Evolutionary conservation across 2,113 vertebrate species (phyloP).

Genomic region (Vulpes lagopus): DNA sequence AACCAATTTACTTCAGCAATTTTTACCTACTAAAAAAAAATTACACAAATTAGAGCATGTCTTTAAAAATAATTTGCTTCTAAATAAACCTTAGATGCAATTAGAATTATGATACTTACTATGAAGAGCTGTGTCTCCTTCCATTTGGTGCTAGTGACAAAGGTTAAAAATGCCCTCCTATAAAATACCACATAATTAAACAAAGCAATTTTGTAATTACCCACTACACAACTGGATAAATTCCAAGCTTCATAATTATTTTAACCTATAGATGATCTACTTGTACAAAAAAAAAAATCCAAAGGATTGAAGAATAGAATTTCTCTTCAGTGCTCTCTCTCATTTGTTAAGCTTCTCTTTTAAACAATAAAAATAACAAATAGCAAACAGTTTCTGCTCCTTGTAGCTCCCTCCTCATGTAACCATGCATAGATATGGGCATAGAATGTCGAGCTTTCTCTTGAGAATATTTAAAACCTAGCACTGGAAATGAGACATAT

Average conservation of each 20-base stretch:
- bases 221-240: slow-evolving; percentile 70
- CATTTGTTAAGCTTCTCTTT: slow-evolving; percentile 12
- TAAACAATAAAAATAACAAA: slow-evolving; percentile 10
- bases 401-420: neutral
- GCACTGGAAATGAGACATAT: neutral
- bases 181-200: slow-evolving; percentile 78
- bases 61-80: slow-evolving; percentile 66
- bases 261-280: slow-evolving; percentile 65
- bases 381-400: neutral
- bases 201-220: slow-evolving; percentile 79
- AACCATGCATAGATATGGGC: neutral
- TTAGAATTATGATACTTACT: slow-evolving; percentile 72
- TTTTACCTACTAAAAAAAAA: slow-evolving; percentile 59
- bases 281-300: slow-evolving; percentile 39
- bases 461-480: neutral
- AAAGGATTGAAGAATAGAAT: slow-evolving; percentile 47
- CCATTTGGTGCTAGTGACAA: slow-evolving; percentile 66
- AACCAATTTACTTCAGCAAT: slow-evolving; percentile 67
- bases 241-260: slow-evolving; percentile 74
- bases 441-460: neutral
- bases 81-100: slow-evolving; percentile 69
- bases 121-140: slow-evolving; percentile 56
- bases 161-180: slow-evolving; percentile 76
- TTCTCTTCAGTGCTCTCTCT: slow-evolving; percentile 17
- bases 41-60: slow-evolving; percentile 42